A percentile compares a stretch with the other conserved stretches of the same genome.
phyloP scores from a whole-genome alignment of 2,113 vertebrate species.

The Vidua macroura region DNA sequence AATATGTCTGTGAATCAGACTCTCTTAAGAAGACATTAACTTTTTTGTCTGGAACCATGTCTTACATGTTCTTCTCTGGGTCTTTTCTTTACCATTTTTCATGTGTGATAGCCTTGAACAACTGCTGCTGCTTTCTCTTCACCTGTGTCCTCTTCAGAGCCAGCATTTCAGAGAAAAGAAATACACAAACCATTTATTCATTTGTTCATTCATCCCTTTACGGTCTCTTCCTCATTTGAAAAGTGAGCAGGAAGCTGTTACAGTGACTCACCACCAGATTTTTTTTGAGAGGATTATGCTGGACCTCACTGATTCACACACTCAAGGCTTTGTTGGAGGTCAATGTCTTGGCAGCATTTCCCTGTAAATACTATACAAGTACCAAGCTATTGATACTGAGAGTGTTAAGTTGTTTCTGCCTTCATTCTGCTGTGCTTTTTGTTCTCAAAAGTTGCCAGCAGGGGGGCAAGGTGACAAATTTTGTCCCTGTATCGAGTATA shows the following conservation, averaged over 20 bases:
- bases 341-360: conserved; percentile 19
- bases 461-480: neutral
- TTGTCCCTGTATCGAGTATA: neutral
- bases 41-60: neutral
- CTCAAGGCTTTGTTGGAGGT: neutral
- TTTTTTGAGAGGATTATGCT: neutral
- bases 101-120: neutral
- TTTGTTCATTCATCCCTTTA: conserved; percentile 11
- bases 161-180: neutral
- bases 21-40: neutral
- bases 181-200: neutral
- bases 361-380: neutral
- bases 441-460: neutral
- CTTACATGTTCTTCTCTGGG: neutral
- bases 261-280: conserved; percentile 23
- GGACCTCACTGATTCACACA: conserved; percentile 11
- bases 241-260: neutral
- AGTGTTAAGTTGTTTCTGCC: conserved; percentile 2
- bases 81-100: neutral
- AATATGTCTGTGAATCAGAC: neutral
- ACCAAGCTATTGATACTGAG: neutral
- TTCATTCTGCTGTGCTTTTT: neutral
- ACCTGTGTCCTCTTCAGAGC: neutral
- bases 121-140: neutral
- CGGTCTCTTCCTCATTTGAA: neutral